Percentiles rank a stretch among this genome's conserved stretches.
These are phyloP conservation scores for Saguinus midas DNA, from an alignment of 2,113 vertebrate species.

Conservation along the genomic window DNA sequence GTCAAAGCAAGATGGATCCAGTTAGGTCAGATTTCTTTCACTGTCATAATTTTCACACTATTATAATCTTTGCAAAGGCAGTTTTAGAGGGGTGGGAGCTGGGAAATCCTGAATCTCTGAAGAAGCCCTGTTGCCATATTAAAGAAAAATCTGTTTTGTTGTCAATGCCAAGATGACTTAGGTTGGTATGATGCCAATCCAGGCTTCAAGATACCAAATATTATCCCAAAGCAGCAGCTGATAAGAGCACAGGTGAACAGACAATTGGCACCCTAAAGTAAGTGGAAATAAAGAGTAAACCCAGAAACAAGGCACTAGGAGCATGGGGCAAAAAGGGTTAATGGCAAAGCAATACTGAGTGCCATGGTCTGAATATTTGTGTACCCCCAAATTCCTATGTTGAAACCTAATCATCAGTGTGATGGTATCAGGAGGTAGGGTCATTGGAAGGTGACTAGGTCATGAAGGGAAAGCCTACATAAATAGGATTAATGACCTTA, in stretches of 20 bases:
- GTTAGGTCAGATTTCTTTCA: too few species aligned
- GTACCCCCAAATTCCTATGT: background rate
- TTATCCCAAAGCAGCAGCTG: background rate
- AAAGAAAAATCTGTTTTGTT: background rate
- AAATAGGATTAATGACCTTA: background rate
- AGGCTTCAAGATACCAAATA: background rate
- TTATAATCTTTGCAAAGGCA: too few species aligned
- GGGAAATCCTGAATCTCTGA: background rate
- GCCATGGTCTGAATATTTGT: background rate
- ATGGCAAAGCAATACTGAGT: background rate
- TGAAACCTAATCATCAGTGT: background rate
- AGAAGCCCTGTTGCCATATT: background rate
- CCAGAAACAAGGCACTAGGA: background rate
- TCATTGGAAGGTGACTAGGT: background rate
- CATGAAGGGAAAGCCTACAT: background rate
- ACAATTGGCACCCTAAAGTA: background rate
- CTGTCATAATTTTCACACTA: too few species aligned
- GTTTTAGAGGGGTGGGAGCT: too few species aligned
- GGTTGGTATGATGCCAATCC: background rate
- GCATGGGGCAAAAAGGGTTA: background rate
- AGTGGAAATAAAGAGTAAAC: background rate
- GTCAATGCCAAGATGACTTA: background rate
- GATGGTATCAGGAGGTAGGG: background rate
- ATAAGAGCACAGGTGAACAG: background rate
- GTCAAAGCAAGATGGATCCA: too few species aligned